phyloP scores from a whole-genome alignment of 2,888 invertebrate species.

The Altica lythri region DNA sequence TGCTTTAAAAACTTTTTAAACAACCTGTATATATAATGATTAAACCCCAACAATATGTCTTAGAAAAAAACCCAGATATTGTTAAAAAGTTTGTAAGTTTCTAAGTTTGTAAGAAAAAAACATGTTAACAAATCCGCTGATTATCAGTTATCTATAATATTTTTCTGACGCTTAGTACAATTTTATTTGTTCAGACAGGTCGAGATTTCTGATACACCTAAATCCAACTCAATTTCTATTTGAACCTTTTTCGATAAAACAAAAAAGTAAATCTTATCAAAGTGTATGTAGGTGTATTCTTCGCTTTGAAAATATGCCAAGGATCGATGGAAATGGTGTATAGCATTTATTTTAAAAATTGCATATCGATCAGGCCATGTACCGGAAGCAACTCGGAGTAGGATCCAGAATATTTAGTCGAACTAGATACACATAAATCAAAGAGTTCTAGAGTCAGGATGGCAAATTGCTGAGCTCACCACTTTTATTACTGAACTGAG shows the following conservation, averaged over 20 bases:
- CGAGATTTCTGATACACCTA: too few relatives aligned
- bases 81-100: too few relatives aligned
- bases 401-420: slow-evolving; percentile 54
- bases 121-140: too few relatives aligned
- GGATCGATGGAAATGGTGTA: slow-evolving; percentile 32
- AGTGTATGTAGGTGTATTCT: slow-evolving; percentile 11
- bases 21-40: too few relatives aligned
- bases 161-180: background rate
- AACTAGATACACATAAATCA: slow-evolving; percentile 53
- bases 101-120: too few relatives aligned
- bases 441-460: slow-evolving; percentile 46
- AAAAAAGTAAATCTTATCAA: slow-evolving; percentile 11
- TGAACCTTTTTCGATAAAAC: slow-evolving; percentile 1
- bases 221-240: background rate
- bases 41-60: too few relatives aligned
- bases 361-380: slow-evolving; percentile 45
- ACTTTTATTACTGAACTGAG: slow-evolving; percentile 47
- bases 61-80: too few relatives aligned
- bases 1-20: too few relatives aligned
- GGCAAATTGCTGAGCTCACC: slow-evolving; percentile 53
- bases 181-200: too few relatives aligned
- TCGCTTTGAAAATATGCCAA: slow-evolving; percentile 31
- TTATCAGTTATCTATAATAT: background rate
- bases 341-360: slow-evolving; percentile 39
- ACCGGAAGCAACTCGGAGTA: slow-evolving; percentile 47